These are phyloP conservation scores for Scolopax rusticola DNA, from an alignment of 2,797 vertebrate genomes.

Conservation along the genomic window DNA sequence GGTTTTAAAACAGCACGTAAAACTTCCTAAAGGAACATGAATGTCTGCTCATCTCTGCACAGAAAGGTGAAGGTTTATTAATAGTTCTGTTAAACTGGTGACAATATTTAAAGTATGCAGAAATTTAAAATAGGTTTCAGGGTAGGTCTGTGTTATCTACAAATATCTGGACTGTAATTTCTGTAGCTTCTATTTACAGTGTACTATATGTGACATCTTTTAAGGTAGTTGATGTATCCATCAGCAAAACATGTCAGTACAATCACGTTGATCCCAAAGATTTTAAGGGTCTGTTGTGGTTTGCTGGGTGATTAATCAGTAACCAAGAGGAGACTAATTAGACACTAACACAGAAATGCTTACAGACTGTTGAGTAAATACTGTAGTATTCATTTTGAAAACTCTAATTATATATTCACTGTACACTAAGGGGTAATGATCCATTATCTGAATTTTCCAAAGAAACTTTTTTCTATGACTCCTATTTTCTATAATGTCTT, in stretches of 20 bases:
- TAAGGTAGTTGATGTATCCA: background rate
- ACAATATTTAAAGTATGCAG: background rate
- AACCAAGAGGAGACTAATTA: background rate
- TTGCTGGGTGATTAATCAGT: background rate
- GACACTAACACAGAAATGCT: background rate
- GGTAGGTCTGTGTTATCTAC: background rate
- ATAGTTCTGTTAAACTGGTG: background rate
- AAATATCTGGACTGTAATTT: background rate
- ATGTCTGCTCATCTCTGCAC: background rate
- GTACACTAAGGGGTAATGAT: background rate
- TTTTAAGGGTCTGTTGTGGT: background rate
- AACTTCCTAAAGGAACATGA: background rate
- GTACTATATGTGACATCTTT: background rate
- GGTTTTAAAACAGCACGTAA: constrained; percentile 11
- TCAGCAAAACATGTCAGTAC: background rate
- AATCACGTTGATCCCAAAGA: background rate
- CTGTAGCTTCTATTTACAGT: background rate
- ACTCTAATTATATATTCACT: background rate
- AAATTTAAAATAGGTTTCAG: background rate
- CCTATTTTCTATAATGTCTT: background rate
- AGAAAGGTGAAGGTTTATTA: background rate
- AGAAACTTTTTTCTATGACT: background rate
- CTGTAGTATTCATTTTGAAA: background rate
- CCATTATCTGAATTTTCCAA: background rate
- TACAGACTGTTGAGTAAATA: background rate